Evolutionary conservation across 2,113 vertebrate genomes (phyloP), one percentile per base, ranked within the genome.

Genomic region (Thermophis baileyi): DNA sequence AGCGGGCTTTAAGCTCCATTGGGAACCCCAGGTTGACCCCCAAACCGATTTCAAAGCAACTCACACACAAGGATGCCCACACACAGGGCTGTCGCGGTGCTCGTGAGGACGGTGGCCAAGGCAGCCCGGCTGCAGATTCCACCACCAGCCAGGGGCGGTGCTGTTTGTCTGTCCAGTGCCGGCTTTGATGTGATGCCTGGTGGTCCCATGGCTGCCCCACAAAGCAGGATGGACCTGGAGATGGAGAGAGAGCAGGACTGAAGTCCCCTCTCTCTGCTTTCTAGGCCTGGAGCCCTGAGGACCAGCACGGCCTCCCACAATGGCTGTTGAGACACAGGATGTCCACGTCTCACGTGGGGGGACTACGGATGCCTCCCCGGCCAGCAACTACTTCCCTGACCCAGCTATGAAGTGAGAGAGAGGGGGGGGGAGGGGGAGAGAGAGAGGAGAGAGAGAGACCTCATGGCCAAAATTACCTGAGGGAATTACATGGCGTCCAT

Each of bases 51-150:
- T 3, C 7, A 1, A 1, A 3, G 55, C 22, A 89, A 96, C 98
- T 97, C 94, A 98, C 98, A 98, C 94, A 97, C 63, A 35, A 98
- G 96, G 92, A 97, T 94, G 1, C 97, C 97, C 54, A 97, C 93
- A 92, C 91, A 93, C 27, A 97, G 47, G 1, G 95, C 85, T 24
- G 93, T 27, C 0, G 92, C 0, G 0, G 94, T 30, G 74, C 96
- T 88, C 1, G 24, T 91, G 53, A 95, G 3, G 0, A 89, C 30
- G 0, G 89, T 20, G 0, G 91, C 90, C 5, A 93, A 0, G 0
- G 93, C 87, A 0, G 12, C 91, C 35, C 95, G 96, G 69, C 96
- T 95, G 90, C 94, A 96, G 0, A 0, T 0, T 18, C 93, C 0
- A 2, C 63, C 0, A 1, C 9, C 7, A 90, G 3, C 5, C 7